These are phyloP conservation scores for Amphiprion ocellaris DNA, from an alignment of 2,113 vertebrate genomes.

Conservation along the genomic window DNA sequence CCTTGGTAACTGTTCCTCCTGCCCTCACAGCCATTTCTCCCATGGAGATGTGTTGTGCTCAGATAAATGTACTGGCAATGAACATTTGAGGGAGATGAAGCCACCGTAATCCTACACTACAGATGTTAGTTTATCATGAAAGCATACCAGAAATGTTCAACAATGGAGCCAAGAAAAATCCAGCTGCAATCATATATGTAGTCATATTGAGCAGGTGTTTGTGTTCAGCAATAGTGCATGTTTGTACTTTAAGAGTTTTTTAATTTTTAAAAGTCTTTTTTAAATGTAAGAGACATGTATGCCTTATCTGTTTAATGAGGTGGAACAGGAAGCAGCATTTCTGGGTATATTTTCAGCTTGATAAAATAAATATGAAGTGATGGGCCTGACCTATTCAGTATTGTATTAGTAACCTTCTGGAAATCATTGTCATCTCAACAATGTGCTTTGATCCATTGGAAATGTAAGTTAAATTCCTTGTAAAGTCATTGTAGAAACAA, in stretches of 20 bases:
- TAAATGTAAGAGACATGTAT: slow-evolving; percentile 49
- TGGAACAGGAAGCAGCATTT: slow-evolving; percentile 45
- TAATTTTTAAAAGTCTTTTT: slow-evolving; percentile 25
- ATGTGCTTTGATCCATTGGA: not conserved
- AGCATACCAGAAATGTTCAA: slow-evolving; percentile 23
- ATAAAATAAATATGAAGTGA: slow-evolving; percentile 40
- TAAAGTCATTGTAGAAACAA: not conserved
- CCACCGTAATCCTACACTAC: slow-evolving; percentile 31
- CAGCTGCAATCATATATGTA: slow-evolving; percentile 41
- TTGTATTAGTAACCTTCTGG: not conserved
- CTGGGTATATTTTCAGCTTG: slow-evolving; percentile 19
- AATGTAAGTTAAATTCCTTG: not conserved
- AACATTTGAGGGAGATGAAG: slow-evolving; percentile 24
- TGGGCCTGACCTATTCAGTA: not conserved
- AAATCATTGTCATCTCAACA: slow-evolving; percentile 1
- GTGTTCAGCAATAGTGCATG: slow-evolving; percentile 48
- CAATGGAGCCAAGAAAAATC: slow-evolving; percentile 17
- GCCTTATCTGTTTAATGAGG: slow-evolving; percentile 60
- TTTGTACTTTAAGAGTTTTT: slow-evolving; percentile 37
- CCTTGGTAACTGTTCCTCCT: slow-evolving; percentile 10
- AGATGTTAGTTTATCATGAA: not conserved
- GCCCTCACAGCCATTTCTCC: slow-evolving; percentile 54
- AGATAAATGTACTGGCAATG: slow-evolving; percentile 18
- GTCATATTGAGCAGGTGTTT: slow-evolving; percentile 15
- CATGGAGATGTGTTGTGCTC: slow-evolving; percentile 43